phyloP scores from a whole-genome alignment of 1,140 invertebrate species.

The Drosophila lini region DNA sequence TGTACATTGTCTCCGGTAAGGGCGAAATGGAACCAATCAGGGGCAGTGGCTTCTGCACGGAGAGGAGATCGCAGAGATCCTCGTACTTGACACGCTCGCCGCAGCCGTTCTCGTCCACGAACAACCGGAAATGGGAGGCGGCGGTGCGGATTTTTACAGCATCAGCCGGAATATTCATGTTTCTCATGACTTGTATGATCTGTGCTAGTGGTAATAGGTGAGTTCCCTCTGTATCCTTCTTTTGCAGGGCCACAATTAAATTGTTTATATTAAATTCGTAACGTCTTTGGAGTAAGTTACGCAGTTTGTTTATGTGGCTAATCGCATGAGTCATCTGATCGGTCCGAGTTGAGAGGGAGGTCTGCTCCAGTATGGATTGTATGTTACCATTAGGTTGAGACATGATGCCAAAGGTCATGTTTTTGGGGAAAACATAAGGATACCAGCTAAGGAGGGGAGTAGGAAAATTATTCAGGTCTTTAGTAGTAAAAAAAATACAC shows the following conservation, averaged over 20 bases:
- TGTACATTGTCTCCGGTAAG: conserved; percentile 41
- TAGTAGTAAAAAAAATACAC: background rate
- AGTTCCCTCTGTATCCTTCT: conserved; percentile 46
- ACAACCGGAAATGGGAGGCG: conserved; percentile 35
- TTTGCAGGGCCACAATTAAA: conserved; percentile 49
- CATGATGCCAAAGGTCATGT: conserved; percentile 45
- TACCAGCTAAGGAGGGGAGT: conserved; percentile 31
- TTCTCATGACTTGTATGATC: conserved; percentile 58
- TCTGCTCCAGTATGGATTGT: conserved; percentile 58
- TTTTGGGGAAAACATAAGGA: conserved; percentile 39
- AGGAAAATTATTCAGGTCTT: background rate
- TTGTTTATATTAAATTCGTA: conserved; percentile 65
- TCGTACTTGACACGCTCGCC: conserved; percentile 59
- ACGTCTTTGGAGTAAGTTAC: conserved; percentile 38
- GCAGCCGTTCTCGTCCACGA: conserved; percentile 49
- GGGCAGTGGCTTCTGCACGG: conserved; percentile 49
- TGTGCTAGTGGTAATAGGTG: conserved; percentile 32
- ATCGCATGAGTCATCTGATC: conserved; percentile 40
- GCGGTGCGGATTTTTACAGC: conserved; percentile 42
- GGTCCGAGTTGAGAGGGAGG: conserved; percentile 37
- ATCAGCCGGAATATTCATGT: conserved; percentile 48
- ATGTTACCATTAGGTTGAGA: conserved; percentile 3
- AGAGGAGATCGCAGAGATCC: conserved; percentile 55
- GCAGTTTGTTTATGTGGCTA: conserved; percentile 56
- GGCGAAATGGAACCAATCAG: conserved; percentile 37